Percentiles rank a stretch among this genome's conserved stretches.
phyloP scores from a whole-genome alignment of 2,797 vertebrate genomes.

The Myiotriccus ornatus region DNA sequence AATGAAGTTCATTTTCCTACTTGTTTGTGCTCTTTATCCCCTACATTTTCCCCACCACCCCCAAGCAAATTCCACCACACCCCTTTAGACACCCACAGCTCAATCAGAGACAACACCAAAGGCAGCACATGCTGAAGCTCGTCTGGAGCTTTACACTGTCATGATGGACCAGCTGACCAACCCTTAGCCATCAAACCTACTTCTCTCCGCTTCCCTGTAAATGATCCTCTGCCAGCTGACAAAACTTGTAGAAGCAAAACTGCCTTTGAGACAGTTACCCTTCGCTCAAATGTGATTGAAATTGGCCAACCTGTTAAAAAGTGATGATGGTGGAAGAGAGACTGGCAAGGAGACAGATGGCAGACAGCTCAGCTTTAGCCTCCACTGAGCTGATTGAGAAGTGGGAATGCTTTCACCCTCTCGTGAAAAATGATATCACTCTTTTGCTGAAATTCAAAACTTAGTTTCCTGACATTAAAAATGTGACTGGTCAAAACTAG shows the following conservation, averaged over 20 bases:
- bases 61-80: accelerated
- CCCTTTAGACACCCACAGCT: background rate
- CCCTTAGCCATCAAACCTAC: background rate
- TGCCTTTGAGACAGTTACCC: background rate
- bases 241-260: background rate
- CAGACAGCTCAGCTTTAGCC: conserved; percentile 59
- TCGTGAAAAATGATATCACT: conserved; percentile 41
- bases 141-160: background rate
- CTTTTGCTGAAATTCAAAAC: conserved; percentile 16
- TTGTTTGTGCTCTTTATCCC: background rate
- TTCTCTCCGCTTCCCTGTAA: background rate
- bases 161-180: accelerated
- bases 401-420: conserved; percentile 55
- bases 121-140: background rate
- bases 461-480: conserved; percentile 37
- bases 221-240: background rate
- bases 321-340: conserved; percentile 19
- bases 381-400: conserved; percentile 38
- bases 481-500: conserved; percentile 41
- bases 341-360: conserved; percentile 58
- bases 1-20: background rate
- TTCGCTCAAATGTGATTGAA: conserved; percentile 12
- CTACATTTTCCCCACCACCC: background rate
- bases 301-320: conserved; percentile 46
- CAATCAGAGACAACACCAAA: background rate